phyloP scores from a whole-genome alignment of 2,888 invertebrate genomes.

The Nephrotoma flavescens region DNA sequence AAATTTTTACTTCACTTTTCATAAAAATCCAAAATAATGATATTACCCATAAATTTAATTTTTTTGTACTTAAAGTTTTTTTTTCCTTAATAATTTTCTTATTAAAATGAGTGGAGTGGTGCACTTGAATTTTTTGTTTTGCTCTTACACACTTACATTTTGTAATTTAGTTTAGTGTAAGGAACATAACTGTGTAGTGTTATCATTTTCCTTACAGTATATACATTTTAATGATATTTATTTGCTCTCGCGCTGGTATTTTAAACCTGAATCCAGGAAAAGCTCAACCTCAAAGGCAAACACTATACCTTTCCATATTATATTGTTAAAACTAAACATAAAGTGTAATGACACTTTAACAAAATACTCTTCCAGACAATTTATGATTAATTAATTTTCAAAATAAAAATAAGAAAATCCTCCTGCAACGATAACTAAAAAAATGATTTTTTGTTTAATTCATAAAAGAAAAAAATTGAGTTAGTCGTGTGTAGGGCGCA shows the following conservation, averaged over 20 bases:
- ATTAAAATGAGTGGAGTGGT: neutral
- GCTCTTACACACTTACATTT: neutral
- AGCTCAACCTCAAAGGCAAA: too few species aligned
- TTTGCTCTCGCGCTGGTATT: neutral
- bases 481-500: neutral
- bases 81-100: neutral
- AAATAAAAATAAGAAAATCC: neutral
- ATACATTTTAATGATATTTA: neutral
- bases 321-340: neutral
- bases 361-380: neutral
- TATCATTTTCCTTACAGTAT: neutral
- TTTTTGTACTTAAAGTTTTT: neutral
- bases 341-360: neutral
- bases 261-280: neutral
- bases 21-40: neutral
- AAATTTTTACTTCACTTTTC: neutral
- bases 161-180: neutral
- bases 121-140: neutral
- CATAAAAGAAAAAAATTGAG: neutral
- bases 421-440: neutral
- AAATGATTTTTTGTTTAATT: neutral
- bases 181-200: neutral
- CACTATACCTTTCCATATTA: too few species aligned
- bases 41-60: neutral
- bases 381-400: neutral